Percentiles rank a stretch among this genome's conserved stretches.
These are phyloP conservation scores for Scrobipalpa costella DNA, from an alignment of 2,888 invertebrate species.

Conservation along the genomic window DNA sequence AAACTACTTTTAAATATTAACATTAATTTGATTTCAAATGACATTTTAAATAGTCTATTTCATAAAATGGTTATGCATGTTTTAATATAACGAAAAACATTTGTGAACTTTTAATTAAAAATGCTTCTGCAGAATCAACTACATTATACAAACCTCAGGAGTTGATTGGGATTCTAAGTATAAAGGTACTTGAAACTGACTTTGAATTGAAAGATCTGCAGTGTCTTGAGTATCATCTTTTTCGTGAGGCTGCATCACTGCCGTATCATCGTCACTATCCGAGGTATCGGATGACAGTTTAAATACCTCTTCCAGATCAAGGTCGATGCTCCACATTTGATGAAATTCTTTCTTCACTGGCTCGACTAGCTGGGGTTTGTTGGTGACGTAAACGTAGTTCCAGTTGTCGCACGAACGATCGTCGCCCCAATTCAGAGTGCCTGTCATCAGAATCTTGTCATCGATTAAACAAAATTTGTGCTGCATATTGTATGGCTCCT, in stretches of 20 bases:
- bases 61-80: slow-evolving; percentile 47
- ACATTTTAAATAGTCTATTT: slow-evolving; percentile 22
- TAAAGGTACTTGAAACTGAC: slow-evolving; percentile 23
- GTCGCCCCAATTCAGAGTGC: slow-evolving; percentile 89
- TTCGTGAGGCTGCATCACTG: slow-evolving; percentile 31
- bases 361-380: slow-evolving; percentile 75
- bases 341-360: slow-evolving; percentile 82
- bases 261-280: slow-evolving; percentile 42
- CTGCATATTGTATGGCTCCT: slow-evolving; percentile 83
- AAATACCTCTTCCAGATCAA: slow-evolving; percentile 23
- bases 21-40: slow-evolving; percentile 30
- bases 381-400: slow-evolving; percentile 86
- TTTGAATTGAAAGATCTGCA: not conserved
- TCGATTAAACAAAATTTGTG: slow-evolving; percentile 90
- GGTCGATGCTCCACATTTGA: slow-evolving; percentile 75
- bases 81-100: slow-evolving; percentile 51
- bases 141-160: slow-evolving; percentile 50
- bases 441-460: slow-evolving; percentile 81
- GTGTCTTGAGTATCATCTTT: slow-evolving; percentile 2
- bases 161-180: slow-evolving; percentile 46
- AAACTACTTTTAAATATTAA: not conserved
- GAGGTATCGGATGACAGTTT: slow-evolving; percentile 27
- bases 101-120: slow-evolving; percentile 48
- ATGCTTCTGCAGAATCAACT: slow-evolving; percentile 31
- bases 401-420: slow-evolving; percentile 85